Evolutionary conservation across 2,113 vertebrate genomes (phyloP), one percentile per base, ranked within the genome.

Genomic region (Phainopepla nitens): DNA sequence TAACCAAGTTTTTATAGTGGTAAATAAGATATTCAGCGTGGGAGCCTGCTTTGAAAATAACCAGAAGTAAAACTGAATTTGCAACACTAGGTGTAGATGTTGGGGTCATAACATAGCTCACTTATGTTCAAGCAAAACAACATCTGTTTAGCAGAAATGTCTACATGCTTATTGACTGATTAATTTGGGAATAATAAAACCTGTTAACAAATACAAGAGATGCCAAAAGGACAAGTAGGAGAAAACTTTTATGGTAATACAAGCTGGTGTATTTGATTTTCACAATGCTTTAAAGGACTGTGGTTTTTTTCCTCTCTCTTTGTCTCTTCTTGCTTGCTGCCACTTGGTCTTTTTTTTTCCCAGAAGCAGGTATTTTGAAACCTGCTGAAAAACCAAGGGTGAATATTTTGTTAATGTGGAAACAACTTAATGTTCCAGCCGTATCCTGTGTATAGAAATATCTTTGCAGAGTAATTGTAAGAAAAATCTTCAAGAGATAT

Each of bases 271-370:
- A 50, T 61, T 73, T 60, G 41, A 49, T 36, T 60, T 92, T 47
- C 33, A 20, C 36, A 22, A 5, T 28, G 19, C 31, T 82, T 91
- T 51, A n/a, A 76, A 53, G 15, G 53, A 75, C 64, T 49, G 4
- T 15, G 6, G 50, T 64, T 33, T 1, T 23, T 0, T 7, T 16
- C 73, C 47, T 28, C 13, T 81, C 1, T 36, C 1, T 58, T 7
- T 61, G 9, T 64, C 3, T 58, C 5, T 41, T 11, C 9, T 66
- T 36, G 0, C 61, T 91, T 57, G 8, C 22, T 61, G 15, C 20
- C 14, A 14, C 22, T n/a, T 49, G 11, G 13, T 22, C 14, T 28
- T 31, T 29, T 47, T 39, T 13, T 66, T 29, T 24, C 24, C 16
- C 21, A 72, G 28, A 84, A 78, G 44, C 3, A 58, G 15, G 0